Evolutionary conservation across 2,797 vertebrate genomes (phyloP), one percentile per base, ranked within the genome.

Genomic region (Diplodus sargus): DNA sequence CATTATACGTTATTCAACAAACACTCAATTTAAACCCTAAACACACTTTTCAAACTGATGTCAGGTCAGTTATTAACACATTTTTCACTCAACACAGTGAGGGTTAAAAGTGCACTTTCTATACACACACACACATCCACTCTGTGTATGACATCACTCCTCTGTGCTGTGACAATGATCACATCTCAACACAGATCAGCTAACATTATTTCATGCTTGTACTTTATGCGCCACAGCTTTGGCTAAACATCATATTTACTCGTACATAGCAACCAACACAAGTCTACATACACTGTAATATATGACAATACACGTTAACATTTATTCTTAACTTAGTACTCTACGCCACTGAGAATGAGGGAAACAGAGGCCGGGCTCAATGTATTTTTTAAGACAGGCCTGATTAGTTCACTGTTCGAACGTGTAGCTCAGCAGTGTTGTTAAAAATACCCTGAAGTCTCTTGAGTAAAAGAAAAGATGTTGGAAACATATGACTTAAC

Each of bases 31-130:
- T 56, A 65, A 61, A 74, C 51, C 23, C 47, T 42, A 47, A 11
- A 64, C 66, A 70, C 48, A 60, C 39, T 62, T 43, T 81, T 61
- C 52, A 74, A 49, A 39, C 74, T 56, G 59, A 30, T n/a, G 28
- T 63, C 60, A 58, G 25, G 28, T 82, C 51, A 1, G 61, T 52
- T 61, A 57, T 43, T 18, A 73, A 69, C 39, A 63, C 30, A 47
- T 59, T 14, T 20, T 42, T 77, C 60, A 70, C 56, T 67, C 69
- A 64, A 72, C 47, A 61, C 57, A 22, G 3, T 12, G 51, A 49
- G 51, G 51, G 49, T 17, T 7, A 22, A 13, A 52, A 52, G 1
- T 13, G 22, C 61, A 59, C 28, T 15, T 20, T 5, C n/a, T 9
- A 28, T 3, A 14, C 42, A 43, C 42, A 43, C 42, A 43, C 42